Evolutionary conservation across 1,140 invertebrate genomes (phyloP).

Genomic region (Drosophila arizonae): DNA sequence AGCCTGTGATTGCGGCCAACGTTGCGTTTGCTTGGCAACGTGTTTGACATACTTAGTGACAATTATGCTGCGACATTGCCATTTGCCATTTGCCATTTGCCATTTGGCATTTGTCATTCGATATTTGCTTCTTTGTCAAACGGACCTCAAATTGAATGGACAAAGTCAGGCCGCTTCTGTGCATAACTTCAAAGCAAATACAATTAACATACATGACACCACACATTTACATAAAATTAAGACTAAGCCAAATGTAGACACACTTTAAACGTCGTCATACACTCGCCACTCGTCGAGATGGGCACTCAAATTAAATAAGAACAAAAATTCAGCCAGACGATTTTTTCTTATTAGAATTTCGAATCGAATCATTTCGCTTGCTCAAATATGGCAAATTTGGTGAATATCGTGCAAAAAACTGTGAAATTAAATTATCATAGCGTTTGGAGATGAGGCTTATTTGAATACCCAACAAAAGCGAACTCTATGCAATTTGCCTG

Average conservation of each 20-base stretch:
- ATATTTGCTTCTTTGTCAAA: constrained; percentile 25
- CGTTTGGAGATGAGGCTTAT: constrained; percentile 8
- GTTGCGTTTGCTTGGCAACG: constrained; percentile 57
- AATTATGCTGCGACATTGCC: constrained; percentile 32
- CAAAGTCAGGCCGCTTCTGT: constrained; percentile 30
- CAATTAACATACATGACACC: too few species aligned
- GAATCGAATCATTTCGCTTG: constrained; percentile 22
- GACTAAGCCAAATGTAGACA: constrained; percentile 8
- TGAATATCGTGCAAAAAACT: constrained; percentile 7
- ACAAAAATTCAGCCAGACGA: neutral
- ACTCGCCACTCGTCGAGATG: too few species aligned
- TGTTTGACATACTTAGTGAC: constrained; percentile 53
- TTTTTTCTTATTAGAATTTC: neutral
- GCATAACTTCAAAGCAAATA: constrained; percentile 32
- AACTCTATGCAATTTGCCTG: constrained; percentile 20
- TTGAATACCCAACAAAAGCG: constrained; percentile 9
- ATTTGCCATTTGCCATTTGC: constrained; percentile 8
- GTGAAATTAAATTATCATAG: constrained; percentile 36
- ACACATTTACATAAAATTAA: too few species aligned
- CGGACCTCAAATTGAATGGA: constrained; percentile 56
- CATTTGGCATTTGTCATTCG: constrained; percentile 26
- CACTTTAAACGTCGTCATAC: constrained; percentile 8
- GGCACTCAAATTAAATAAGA: too few species aligned
- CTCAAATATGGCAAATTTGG: constrained; percentile 33
- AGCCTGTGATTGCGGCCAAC: constrained; percentile 28